Conservation (phyloP, 2,797 vertebrate genomes). For the Coilia nasus region DNA sequence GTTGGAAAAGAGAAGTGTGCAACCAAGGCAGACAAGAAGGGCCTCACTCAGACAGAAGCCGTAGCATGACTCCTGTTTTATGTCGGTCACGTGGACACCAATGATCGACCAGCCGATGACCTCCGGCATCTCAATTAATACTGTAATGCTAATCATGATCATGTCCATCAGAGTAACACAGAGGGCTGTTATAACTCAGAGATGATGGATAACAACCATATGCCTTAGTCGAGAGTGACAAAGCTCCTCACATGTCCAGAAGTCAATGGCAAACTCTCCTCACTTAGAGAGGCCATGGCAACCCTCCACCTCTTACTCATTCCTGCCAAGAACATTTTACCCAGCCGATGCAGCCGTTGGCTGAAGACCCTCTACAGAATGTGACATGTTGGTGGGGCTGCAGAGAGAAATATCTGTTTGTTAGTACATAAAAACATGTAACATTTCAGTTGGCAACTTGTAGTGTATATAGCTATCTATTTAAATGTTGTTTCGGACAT, state of each 20-base stretch:
- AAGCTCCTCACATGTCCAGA: neutral
- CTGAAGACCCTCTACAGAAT: neutral
- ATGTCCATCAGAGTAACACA: neutral
- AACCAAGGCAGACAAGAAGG: neutral
- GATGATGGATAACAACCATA: conserved; percentile 1
- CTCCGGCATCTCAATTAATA: neutral
- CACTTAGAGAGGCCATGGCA: neutral
- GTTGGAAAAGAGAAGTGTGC: neutral
- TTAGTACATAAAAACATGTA: neutral
- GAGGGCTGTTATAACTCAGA: neutral
- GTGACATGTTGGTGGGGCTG: neutral
- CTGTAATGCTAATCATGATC: neutral
- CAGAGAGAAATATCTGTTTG: neutral
- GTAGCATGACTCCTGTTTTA: neutral
- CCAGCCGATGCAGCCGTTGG: neutral
- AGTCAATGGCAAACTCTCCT: neutral
- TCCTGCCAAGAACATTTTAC: neutral
- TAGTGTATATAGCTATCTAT: conserved; percentile 11
- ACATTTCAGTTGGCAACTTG: neutral
- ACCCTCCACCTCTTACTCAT: neutral
- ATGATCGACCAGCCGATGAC: neutral
- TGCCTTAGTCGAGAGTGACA: conserved; percentile 25
- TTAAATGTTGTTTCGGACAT: neutral
- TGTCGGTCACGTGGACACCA: neutral
- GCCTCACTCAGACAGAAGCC: neutral